Evolutionary conservation across 2,113 vertebrate species (phyloP).

Genomic region (Lampris incognitus): DNA sequence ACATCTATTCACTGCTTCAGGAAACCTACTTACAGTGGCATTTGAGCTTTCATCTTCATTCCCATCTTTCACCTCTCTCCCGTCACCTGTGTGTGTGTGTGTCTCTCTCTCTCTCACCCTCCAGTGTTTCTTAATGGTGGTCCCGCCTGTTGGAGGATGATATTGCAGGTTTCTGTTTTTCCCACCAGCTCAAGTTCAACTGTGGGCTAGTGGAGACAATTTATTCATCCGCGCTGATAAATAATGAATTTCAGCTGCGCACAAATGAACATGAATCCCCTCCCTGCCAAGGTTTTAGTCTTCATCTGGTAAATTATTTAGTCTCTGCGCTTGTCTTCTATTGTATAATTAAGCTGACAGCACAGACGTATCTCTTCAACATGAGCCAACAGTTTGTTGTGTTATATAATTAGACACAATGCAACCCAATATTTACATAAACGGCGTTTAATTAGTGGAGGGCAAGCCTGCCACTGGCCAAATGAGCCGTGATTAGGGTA

Average conservation of each 20-base stretch:
- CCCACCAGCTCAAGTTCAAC: conserved; percentile 70
- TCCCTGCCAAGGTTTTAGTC: conserved; percentile 53
- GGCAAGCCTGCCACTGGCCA: too few species aligned
- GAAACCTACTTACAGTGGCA: conserved; percentile 39
- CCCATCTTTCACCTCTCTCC: conserved; percentile 4
- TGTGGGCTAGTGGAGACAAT: conserved; percentile 62
- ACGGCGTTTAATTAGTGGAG: conserved; percentile 12
- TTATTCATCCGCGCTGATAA: conserved; percentile 70
- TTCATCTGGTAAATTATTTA: conserved; percentile 55
- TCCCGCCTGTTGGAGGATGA: conserved; percentile 44
- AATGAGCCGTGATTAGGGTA: too few species aligned
- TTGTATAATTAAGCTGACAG: conserved; percentile 42
- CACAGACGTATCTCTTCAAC: conserved; percentile 9
- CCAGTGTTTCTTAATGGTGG: not conserved
- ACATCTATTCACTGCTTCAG: conserved; percentile 24
- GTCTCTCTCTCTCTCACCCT: conserved; percentile 4
- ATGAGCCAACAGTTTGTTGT: not conserved
- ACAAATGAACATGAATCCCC: conserved; percentile 53
- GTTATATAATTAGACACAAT: not conserved
- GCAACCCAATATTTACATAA: conserved; percentile 24
- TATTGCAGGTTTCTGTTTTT: conserved; percentile 46
- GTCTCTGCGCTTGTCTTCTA: conserved; percentile 53
- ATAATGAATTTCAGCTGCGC: conserved; percentile 77
- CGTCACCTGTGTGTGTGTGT: not conserved
- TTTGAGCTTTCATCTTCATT: conserved; percentile 51